Conservation (phyloP, 2,888 invertebrate genomes). For the Andrena camellia region DNA sequence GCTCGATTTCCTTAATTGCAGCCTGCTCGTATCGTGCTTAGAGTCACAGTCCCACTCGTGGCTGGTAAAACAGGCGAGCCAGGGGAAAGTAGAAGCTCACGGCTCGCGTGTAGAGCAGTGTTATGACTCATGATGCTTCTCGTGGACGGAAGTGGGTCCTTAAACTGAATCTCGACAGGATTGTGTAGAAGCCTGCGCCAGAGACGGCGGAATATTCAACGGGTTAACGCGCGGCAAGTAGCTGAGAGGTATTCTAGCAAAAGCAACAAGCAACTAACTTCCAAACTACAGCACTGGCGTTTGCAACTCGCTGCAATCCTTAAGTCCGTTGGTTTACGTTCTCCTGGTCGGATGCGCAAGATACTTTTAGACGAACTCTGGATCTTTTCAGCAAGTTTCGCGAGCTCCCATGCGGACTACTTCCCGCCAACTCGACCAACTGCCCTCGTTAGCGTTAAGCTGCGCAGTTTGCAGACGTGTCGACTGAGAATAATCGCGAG, state of each 20-base stretch:
- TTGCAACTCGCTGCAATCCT: constrained; percentile 51
- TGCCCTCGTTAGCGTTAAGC: background rate
- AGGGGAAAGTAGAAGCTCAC: background rate
- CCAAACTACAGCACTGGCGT: constrained; percentile 70
- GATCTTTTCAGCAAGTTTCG: constrained; percentile 15
- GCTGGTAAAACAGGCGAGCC: background rate
- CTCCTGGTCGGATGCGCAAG: constrained; percentile 12
- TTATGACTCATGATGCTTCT: constrained; percentile 21
- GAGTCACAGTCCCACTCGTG: background rate
- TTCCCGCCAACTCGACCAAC: constrained; percentile 8
- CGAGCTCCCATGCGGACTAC: constrained; percentile 5
- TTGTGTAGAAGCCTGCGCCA: constrained; percentile 11
- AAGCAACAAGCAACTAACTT: constrained; percentile 67
- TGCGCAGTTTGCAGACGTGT: background rate
- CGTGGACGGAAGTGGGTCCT: constrained; percentile 4
- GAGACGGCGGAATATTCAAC: constrained; percentile 36
- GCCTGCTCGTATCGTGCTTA: background rate
- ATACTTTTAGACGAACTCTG: constrained; percentile 26
- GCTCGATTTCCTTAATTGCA: background rate
- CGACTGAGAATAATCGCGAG: background rate
- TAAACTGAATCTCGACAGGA: constrained; percentile 29
- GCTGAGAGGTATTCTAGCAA: constrained; percentile 46
- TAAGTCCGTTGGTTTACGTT: constrained; percentile 52
- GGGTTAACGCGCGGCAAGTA: constrained; percentile 42
- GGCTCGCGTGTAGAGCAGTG: background rate